Conservation (phyloP, 2,113 vertebrate species). For the Xiphias gladius region DNA sequence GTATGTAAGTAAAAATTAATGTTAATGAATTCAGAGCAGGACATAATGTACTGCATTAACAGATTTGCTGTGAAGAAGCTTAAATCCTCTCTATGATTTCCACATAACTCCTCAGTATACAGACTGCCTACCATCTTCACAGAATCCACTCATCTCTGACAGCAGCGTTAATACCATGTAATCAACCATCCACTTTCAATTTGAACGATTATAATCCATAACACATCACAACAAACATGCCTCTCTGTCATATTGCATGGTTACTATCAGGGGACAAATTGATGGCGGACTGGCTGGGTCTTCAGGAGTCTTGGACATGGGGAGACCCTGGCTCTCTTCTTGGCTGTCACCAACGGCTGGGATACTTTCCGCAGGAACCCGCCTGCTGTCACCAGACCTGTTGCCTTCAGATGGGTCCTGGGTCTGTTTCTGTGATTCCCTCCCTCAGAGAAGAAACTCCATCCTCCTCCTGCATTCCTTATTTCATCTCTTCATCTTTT, state of each 20-base stretch:
- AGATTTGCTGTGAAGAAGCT: constrained; percentile 68
- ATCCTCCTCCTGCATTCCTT: constrained; percentile 31
- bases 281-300: constrained; percentile 47
- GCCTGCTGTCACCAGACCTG: constrained; percentile 82
- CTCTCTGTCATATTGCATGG: constrained; percentile 34
- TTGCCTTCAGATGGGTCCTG: constrained; percentile 81
- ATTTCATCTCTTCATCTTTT: constrained; percentile 37
- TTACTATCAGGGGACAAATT: constrained; percentile 71
- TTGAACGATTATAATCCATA: constrained; percentile 56
- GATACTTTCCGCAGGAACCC: constrained; percentile 61
- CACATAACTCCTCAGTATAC: constrained; percentile 43
- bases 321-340: constrained; percentile 40
- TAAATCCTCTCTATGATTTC: constrained; percentile 55
- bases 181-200: constrained; percentile 61
- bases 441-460: constrained; percentile 39
- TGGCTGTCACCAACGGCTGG: constrained; percentile 53
- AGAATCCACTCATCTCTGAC: constrained; percentile 57
- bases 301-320: constrained; percentile 50
- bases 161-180: constrained; percentile 54
- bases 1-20: constrained; percentile 55
- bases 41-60: constrained; percentile 57
- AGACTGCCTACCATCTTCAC: constrained; percentile 29
- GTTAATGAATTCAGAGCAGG: constrained; percentile 61
- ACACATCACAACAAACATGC: constrained; percentile 47
- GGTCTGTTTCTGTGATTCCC: constrained; percentile 52